Evolutionary conservation across 2,888 invertebrate species (phyloP), one percentile per base, ranked within the genome.

Genomic region (Caenorhabditis sp.): DNA sequence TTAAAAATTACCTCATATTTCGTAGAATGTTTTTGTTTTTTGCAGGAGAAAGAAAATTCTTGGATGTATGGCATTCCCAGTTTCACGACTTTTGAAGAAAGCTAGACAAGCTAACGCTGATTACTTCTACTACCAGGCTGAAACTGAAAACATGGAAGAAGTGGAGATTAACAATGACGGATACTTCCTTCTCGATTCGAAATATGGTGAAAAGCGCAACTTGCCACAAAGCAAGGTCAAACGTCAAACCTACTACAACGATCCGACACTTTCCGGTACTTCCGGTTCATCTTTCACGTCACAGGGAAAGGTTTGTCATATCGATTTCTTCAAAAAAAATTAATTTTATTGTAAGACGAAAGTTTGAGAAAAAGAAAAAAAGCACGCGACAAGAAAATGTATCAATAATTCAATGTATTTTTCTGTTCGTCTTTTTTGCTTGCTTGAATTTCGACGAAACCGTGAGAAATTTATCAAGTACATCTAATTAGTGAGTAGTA

Each of bases 61-160:
- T 27, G 84, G 84, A 49, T 79, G 82, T 52, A 84, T 84, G 84
- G 73, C 80, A 12, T 84, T 84, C 65, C 81, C 83, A 49, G 64
- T 84, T 21, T 63, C 65, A 38, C 64, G 77, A n/a, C 58, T 79
- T 59, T 57, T 79, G 53, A 74, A 70, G 14, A 79, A 79, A 59
- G 79, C 72, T 26, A 63, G 64, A 31, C 59, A 71, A 31, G 21
- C 62, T 25, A 56, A 63, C 43, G 36, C 23, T 10, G 64, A 70
- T 25, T 49, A 67, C 17, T 67, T 63, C 43, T 60, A 66, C 36
- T 49, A 36, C 17, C 56, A 63, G 8, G 20, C 43, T 4, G 65
- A 63, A n/a, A 52, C 54, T 21, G 64, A 70, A 4, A 49, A 60
- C 5, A 17, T 59, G 17, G 75, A 74, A 43, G 68, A 73, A 2